Percentiles rank a stretch among this genome's conserved stretches.
Conservation (phyloP, 2,888 invertebrate genomes). For the Octonoba sinensis region DNA sequence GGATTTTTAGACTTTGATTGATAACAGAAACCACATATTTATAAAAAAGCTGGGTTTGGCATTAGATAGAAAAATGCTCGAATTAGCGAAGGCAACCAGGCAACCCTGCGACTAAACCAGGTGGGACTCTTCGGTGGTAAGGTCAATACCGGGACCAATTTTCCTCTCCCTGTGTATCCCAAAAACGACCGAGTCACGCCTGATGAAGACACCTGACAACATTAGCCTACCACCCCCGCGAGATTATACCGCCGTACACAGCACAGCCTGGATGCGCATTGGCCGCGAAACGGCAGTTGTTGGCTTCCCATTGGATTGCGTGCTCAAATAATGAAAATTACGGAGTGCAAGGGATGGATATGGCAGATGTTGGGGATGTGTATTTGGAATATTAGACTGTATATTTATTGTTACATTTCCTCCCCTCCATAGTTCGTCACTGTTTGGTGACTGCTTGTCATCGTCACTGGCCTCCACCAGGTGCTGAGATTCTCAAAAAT, state of each 20-base stretch:
- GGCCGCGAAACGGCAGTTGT: conserved; percentile 43
- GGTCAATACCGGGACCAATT: conserved; percentile 43
- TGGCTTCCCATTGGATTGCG: conserved; percentile 51
- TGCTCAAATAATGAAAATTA: conserved; percentile 42
- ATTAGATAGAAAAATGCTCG: too few relatives aligned
- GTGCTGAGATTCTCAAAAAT: conserved; percentile 53
- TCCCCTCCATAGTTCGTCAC: conserved; percentile 40
- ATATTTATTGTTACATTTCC: conserved; percentile 47
- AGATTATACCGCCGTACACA: conserved; percentile 8
- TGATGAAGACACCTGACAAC: conserved; percentile 62
- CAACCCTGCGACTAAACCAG: conserved; percentile 26
- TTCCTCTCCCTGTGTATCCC: conserved; percentile 21
- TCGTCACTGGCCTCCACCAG: conserved; percentile 48
- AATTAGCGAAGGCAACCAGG: neutral
- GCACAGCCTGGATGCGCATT: conserved; percentile 22
- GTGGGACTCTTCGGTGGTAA: conserved; percentile 28
- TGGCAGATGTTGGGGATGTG: conserved; percentile 34
- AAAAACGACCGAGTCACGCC: conserved; percentile 56
- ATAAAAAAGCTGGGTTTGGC: too few relatives aligned
- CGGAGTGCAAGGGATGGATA: conserved; percentile 15
- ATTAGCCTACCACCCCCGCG: conserved; percentile 20
- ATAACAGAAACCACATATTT: too few relatives aligned
- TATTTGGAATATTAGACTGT: conserved; percentile 40
- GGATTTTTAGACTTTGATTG: too few relatives aligned
- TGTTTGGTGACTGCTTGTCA: conserved; percentile 59